Conservation (phyloP, 2,113 vertebrate genomes). For the Bujurquina vittata region DNA sequence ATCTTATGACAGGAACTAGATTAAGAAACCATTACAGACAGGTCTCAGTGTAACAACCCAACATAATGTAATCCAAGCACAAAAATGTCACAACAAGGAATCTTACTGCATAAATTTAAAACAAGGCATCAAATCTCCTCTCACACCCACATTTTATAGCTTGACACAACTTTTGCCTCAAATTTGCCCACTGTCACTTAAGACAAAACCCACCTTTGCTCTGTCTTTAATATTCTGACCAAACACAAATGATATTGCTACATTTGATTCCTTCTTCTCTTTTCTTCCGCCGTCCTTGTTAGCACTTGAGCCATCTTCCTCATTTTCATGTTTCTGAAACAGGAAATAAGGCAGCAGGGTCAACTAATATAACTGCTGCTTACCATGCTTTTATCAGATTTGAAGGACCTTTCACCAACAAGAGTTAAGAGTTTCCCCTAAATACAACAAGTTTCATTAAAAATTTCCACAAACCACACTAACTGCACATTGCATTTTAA, state of each 20-base stretch:
- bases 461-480: background rate
- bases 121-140: background rate
- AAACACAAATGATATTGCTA: conserved; percentile 91
- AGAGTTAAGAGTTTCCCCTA: background rate
- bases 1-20: background rate
- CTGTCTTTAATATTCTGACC: conserved; percentile 97
- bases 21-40: background rate
- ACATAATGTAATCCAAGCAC: background rate
- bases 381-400: background rate
- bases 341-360: background rate
- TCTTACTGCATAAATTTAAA: background rate
- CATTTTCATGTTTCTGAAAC: conserved; percentile 80
- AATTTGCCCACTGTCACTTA: background rate
- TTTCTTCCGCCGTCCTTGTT: conserved; percentile 80
- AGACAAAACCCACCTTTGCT: conserved; percentile 86
- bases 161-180: background rate
- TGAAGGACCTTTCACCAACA: background rate
- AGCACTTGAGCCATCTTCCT: conserved; percentile 73
- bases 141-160: background rate
- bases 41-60: background rate
- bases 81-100: background rate
- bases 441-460: background rate
- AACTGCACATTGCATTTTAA: background rate
- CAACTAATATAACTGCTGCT: background rate
- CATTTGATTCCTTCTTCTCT: conserved; percentile 79